phyloP scores from a whole-genome alignment of 2,888 invertebrate species.

The Cerastis leucographa region DNA sequence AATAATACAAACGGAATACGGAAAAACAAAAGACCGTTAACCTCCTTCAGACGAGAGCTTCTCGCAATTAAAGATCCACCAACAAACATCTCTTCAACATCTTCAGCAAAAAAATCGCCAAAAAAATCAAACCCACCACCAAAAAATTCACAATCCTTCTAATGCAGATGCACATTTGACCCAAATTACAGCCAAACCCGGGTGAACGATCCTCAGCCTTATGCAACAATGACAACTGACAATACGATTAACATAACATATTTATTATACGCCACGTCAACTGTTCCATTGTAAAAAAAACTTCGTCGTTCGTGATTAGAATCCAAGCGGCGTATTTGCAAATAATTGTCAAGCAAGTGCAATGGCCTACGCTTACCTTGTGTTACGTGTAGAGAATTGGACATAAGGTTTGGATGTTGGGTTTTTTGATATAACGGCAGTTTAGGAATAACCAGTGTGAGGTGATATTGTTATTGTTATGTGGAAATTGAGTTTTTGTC shows the following conservation, averaged over 20 bases:
- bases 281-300: slow-evolving; percentile 79
- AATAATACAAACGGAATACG: not conserved
- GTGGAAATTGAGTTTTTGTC: slow-evolving; percentile 2
- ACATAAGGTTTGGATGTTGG: slow-evolving; percentile 52
- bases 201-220: slow-evolving; percentile 68
- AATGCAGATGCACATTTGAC: slow-evolving; percentile 50
- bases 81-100: not conserved
- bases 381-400: slow-evolving; percentile 77
- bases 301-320: slow-evolving; percentile 77
- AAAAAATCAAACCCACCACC: not conserved
- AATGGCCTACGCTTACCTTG: slow-evolving; percentile 87
- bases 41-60: not conserved
- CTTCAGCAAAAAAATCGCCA: accelerated
- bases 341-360: slow-evolving; percentile 83
- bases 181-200: slow-evolving; percentile 60
- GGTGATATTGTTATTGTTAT: slow-evolving; percentile 38
- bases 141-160: not conserved
- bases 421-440: slow-evolving; percentile 68
- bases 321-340: slow-evolving; percentile 82
- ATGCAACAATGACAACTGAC: slow-evolving; percentile 81
- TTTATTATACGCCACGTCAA: slow-evolving; percentile 76
- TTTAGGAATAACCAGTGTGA: slow-evolving; percentile 52
- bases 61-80: not conserved
- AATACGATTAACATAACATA: slow-evolving; percentile 83
- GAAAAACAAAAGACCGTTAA: not conserved